Base-by-base conservation (phyloP, 2,113 vertebrate species). In the Serinus canaria region DNA sequence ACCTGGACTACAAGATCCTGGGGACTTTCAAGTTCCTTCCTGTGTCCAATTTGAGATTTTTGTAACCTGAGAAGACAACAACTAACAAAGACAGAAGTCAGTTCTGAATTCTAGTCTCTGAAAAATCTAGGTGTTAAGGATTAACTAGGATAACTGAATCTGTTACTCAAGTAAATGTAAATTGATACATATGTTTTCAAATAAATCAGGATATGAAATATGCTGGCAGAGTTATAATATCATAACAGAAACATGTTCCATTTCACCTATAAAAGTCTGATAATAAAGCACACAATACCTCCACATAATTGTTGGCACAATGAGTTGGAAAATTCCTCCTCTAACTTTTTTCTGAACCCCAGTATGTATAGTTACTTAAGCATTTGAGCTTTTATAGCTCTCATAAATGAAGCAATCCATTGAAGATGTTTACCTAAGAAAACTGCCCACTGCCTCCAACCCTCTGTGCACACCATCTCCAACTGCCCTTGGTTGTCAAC, bases 381-480 rank as follows among this genome's bases (percentile, higher is more conserved):
- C n/a, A 49, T 9, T 62, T 2, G 9, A 27, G 8, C 13, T 49
- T 56, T 64, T 41, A 67, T 2, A 73, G 8, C 1, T 3, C 8
- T 15, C 11, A 43, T 5, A 66, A 47, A 78, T 7, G 21, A 60
- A 56, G 31, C 5, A 91, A 47, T 11, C 13, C 21, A 69, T 8
- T 59, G 13, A 73, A 73, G 19, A 43, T 0, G 2, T 15, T 15
- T 24, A 39, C 6, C 27, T 23, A 60, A 47, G 56, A 66, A 75
- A 62, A 56, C 8, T 33, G 14, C 18, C 53, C 25, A 39, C 8
- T 33, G 6, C 6, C 53, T 93, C 50, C n/a, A 43, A 6, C 25
- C 25, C 37, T 78, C 25, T 56, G 9, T 3, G 0, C 13, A 6
- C 6, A 28, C 14, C 1, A 5, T 14, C 15, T 35, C 41, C n/a